Evolutionary conservation across 2,113 vertebrate species (phyloP).

Genomic region (Podocnemis expansa): DNA sequence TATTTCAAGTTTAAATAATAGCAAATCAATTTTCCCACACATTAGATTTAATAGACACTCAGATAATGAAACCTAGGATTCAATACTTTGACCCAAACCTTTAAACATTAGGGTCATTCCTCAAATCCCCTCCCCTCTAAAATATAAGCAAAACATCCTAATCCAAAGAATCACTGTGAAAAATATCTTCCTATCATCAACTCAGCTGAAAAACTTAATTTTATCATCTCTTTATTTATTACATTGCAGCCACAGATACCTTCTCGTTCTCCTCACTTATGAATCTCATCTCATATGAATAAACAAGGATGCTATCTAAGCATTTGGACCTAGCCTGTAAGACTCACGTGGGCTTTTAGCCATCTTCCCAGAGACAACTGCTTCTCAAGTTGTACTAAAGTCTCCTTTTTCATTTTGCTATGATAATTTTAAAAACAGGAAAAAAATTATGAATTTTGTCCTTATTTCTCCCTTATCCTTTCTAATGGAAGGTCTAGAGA

Average conservation of each 20-base stretch:
- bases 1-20: conserved; percentile 60
- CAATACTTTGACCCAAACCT: neutral
- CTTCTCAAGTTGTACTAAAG: conserved; percentile 15
- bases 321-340: conserved; percentile 53
- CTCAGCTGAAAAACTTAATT: conserved; percentile 58
- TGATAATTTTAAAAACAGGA: neutral
- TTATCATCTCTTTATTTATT: conserved; percentile 58
- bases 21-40: conserved; percentile 33
- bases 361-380: conserved; percentile 52
- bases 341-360: conserved; percentile 43
- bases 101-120: conserved; percentile 54
- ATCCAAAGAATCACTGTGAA: conserved; percentile 61
- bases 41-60: neutral
- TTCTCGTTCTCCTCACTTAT: conserved; percentile 50
- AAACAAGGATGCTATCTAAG: conserved; percentile 53
- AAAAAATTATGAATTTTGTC: neutral
- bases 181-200: conserved; percentile 57
- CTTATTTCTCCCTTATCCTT: neutral
- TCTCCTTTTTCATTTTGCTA: neutral
- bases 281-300: conserved; percentile 36
- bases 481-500: neutral
- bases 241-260: conserved; percentile 44
- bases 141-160: conserved; percentile 60
- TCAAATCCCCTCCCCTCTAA: conserved; percentile 63
- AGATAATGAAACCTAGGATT: conserved; percentile 32